These are phyloP conservation scores for Recurvirostra avosetta DNA, from an alignment of 2,113 vertebrate genomes.

Conservation along the genomic window DNA sequence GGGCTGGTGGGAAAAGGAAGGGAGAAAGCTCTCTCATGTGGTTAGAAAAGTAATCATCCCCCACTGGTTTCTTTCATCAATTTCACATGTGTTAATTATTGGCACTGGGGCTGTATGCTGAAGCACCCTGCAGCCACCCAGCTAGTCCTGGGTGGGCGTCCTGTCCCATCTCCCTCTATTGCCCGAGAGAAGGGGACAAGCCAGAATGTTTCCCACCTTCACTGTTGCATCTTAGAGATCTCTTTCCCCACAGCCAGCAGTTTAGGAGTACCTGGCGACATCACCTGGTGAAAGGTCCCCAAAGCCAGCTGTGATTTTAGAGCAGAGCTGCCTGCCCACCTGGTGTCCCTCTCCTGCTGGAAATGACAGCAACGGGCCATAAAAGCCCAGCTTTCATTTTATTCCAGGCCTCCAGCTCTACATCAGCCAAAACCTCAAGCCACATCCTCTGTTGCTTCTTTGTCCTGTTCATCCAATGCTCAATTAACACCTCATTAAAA, in stretches of 20 bases:
- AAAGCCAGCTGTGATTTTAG: background rate
- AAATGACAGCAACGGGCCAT: background rate
- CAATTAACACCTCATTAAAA: conserved; percentile 41
- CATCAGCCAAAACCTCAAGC: conserved; percentile 21
- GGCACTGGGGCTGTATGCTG: background rate
- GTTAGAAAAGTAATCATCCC: background rate
- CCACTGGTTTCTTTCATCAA: background rate
- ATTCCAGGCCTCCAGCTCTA: background rate
- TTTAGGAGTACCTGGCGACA: background rate
- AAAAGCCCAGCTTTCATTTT: background rate
- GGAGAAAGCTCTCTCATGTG: background rate
- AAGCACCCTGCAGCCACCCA: background rate
- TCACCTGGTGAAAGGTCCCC: background rate
- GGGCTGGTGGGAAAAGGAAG: background rate
- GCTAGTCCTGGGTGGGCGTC: background rate
- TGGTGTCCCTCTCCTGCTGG: background rate
- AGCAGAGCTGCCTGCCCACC: background rate
- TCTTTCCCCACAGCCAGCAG: background rate
- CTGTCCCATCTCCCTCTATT: background rate
- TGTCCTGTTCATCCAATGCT: background rate
- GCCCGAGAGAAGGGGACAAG: background rate
- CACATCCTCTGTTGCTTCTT: conserved; percentile 31
- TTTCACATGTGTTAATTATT: background rate
- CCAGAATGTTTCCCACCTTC: background rate
- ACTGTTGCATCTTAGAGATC: fast-evolving